Percentiles rank a stretch among this genome's conserved stretches.
Evolutionary conservation across 1,140 invertebrate species (phyloP).

Genomic region (Apocrypta bakeri): DNA sequence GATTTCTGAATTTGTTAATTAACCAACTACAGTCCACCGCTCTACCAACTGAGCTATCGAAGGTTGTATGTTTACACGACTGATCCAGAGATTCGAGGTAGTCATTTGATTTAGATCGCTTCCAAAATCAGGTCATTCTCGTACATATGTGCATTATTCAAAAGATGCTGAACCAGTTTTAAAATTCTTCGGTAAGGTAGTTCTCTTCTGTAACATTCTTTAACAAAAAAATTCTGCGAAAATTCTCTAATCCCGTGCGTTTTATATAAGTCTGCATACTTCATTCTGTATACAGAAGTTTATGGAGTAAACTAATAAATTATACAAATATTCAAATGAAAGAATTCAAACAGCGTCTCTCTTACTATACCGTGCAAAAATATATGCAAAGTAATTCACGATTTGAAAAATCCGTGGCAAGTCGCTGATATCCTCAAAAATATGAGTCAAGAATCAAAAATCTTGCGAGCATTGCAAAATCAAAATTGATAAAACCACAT

Average conservation of each 20-base stretch:
- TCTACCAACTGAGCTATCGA: slow-evolving; percentile 92
- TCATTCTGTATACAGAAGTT: no score
- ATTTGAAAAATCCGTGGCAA: no score
- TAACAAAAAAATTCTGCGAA: not conserved
- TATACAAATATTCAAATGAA: not conserved
- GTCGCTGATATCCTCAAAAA: no score
- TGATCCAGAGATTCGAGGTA: not conserved
- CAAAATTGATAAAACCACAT: not conserved
- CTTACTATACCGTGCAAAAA: no score
- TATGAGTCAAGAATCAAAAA: no score
- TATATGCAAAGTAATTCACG: no score
- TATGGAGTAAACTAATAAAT: no score
- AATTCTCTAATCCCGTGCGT: no score
- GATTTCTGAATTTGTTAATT: slow-evolving; percentile 50
- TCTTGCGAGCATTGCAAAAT: no score
- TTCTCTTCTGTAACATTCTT: not conserved
- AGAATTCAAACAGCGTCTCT: no score
- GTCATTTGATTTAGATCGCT: not conserved
- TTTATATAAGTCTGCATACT: no score
- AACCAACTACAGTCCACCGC: slow-evolving; percentile 84
- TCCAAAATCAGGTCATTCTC: not conserved
- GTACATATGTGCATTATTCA: not conserved
- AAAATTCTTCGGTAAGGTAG: not conserved
- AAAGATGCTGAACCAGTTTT: not conserved
- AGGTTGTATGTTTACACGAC: slow-evolving; percentile 67